Base-by-base conservation (phyloP, 2,888 invertebrate genomes). In the Melinaea menophilus region DNA sequence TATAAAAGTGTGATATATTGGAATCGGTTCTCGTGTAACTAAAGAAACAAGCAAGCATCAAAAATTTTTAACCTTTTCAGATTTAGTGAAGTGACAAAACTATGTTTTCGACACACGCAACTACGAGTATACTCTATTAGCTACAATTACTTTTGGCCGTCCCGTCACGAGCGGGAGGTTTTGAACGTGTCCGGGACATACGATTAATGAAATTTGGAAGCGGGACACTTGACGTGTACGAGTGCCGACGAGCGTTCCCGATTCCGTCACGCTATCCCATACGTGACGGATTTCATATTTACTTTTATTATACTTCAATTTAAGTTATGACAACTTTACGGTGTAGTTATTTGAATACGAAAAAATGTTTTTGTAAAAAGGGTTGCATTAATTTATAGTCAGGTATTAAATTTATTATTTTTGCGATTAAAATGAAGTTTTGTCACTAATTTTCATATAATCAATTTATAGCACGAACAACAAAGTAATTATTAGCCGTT, bases 181-280 rank as follows among this genome's bases (percentile, higher is more conserved):
- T 64, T 64, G 59, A 62, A 66, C 62, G 57, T 57, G 61, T 58
- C 59, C 65, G 63, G 68, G 63, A 63, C 67, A 62, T 61, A 63
- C 67, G 64, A 70, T 69, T 71, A 71, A 71, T 70, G 69, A 67
- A 65, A 71, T 69, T 70, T 71, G 65, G 65, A 68, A 71, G 61
- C 65, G 66, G 64, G 62, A 56, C 61, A 51, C 58, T 61, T 61
- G 64, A 63, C 66, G 61, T 57, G 63, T 66, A 63, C 59, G 64
- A 63, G 61, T 33, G 60, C 57, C 59, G 67, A 68, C 59, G 57
- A 55, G 61, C 56, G 13, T 51, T 31, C 57, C 62, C 62, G 54
- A 59, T 56, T 59, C 35, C 37, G 55, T 55, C 51, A 51, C 51
- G 51, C 51, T 31, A 51, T 51, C 51, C 51, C 31, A 51, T 51